Percentiles rank a stretch among this genome's conserved stretches.
These are phyloP conservation scores for Xestoiulus laeticollis DNA, from an alignment of 2,888 invertebrate genomes.

Conservation along the genomic window DNA sequence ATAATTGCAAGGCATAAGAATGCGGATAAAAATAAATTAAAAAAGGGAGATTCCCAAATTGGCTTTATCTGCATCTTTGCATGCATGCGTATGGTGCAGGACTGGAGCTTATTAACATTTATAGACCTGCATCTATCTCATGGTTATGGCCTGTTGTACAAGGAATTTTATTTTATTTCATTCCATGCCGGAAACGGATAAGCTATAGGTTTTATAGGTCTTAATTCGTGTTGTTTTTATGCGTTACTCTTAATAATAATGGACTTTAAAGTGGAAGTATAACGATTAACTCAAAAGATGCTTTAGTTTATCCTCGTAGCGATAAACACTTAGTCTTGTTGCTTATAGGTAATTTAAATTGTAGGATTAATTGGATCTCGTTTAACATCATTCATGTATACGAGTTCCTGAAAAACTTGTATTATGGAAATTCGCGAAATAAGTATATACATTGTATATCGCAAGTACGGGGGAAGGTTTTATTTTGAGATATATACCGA, in stretches of 20 bases:
- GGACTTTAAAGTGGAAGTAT: not conserved
- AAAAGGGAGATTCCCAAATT: conserved; percentile 14
- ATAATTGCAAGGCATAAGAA: conserved; percentile 21
- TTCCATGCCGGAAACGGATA: not conserved
- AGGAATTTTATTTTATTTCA: not conserved
- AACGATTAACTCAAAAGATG: too few relatives aligned
- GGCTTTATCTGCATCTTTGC: conserved; percentile 32
- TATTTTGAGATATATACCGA: too few relatives aligned
- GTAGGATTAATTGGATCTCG: too few relatives aligned
- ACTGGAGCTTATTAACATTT: not conserved
- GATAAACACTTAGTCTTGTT: not conserved
- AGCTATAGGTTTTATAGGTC: not conserved
- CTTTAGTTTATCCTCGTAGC: not conserved
- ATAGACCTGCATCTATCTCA: not conserved
- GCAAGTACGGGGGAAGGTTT: too few relatives aligned
- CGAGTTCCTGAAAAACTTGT: too few relatives aligned
- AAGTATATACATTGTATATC: too few relatives aligned
- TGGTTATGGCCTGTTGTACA: not conserved
- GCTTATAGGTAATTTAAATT: too few relatives aligned
- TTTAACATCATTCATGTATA: too few relatives aligned
- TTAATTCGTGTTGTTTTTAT: not conserved
- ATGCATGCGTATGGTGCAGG: not conserved
- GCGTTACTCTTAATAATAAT: not conserved
- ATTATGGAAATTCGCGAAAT: too few relatives aligned
- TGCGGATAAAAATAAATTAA: conserved; percentile 36